Conservation (phyloP, 1,140 invertebrate genomes). For the Trachymyrmex septentrionalis region DNA sequence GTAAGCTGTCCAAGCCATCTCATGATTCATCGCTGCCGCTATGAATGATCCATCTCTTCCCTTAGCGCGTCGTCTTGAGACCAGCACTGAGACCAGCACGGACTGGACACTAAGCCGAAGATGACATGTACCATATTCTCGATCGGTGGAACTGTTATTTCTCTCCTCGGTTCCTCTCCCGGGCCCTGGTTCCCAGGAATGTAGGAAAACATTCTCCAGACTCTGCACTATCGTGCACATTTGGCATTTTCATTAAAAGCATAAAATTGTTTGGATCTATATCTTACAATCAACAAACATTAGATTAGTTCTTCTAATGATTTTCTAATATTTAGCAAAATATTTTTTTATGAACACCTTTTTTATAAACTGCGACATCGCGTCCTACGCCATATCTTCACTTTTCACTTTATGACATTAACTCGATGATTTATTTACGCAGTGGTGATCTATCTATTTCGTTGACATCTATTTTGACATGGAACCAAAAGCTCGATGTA, state of each 20-base stretch:
- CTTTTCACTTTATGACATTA: constrained; percentile 51
- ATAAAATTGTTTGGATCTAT: not conserved
- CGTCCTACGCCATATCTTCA: constrained; percentile 21
- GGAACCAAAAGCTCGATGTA: not conserved
- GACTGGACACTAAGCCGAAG: constrained; percentile 69
- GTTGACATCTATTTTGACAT: constrained; percentile 6
- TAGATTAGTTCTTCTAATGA: constrained; percentile 20
- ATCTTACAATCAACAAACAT: not conserved
- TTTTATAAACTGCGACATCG: not conserved
- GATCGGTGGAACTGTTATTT: constrained; percentile 35
- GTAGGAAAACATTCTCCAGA: constrained; percentile 31
- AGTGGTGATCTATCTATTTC: constrained; percentile 36
- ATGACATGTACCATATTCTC: constrained; percentile 59
- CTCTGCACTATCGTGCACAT: not conserved
- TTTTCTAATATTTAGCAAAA: constrained; percentile 24
- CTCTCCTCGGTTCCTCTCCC: not conserved
- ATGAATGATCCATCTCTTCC: constrained; percentile 86
- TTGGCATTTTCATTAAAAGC: constrained; percentile 34
- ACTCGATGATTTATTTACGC: constrained; percentile 41
- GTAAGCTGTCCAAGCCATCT: constrained; percentile 76
- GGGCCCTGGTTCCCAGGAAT: not conserved
- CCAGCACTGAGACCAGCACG: constrained; percentile 61
- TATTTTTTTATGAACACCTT: not conserved
- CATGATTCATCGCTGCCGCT: constrained; percentile 86
- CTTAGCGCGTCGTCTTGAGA: constrained; percentile 71